A percentile compares a stretch with the other conserved stretches of the same genome.
These are phyloP conservation scores for Chrysogorgia sp. DNA, from an alignment of 92 coral and sea anemone genomes.

Conservation along the genomic window DNA sequence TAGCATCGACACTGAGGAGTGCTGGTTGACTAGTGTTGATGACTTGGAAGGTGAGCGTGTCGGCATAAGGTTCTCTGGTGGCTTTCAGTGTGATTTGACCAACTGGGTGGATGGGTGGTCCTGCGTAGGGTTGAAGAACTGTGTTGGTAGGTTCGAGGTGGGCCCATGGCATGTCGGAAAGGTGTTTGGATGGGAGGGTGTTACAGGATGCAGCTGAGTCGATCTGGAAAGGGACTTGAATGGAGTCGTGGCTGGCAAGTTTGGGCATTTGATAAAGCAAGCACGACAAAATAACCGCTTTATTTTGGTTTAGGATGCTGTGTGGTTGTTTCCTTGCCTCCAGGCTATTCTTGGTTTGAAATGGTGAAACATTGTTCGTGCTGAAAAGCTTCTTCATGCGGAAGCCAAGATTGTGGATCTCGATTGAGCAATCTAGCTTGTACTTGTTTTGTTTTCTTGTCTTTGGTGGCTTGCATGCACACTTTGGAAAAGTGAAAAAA, in stretches of 20 bases:
- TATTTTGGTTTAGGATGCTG: slow-evolving; percentile 4
- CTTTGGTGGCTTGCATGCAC: slow-evolving; percentile 50
- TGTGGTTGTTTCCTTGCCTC: background rate
- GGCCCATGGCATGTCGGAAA: slow-evolving; percentile 50
- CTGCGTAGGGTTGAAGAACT: slow-evolving; percentile 52
- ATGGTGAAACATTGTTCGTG: slow-evolving; percentile 47
- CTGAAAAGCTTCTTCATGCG: slow-evolving; percentile 21
- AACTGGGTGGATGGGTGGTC: slow-evolving; percentile 49
- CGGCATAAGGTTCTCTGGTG: background rate
- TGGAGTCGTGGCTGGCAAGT: slow-evolving; percentile 21
- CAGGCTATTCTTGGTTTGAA: slow-evolving; percentile 1
- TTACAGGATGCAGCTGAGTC: slow-evolving; percentile 50
- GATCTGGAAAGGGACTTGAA: slow-evolving; percentile 45
- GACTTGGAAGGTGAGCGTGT: slow-evolving; percentile 38
- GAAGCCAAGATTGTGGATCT: slow-evolving; percentile 7
- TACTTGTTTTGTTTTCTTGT: slow-evolving; percentile 32
- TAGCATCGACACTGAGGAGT: slow-evolving; percentile 44
- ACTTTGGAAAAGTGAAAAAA: slow-evolving; percentile 32
- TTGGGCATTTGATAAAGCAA: slow-evolving; percentile 39
- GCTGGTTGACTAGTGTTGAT: slow-evolving; percentile 50
- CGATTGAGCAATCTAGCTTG: slow-evolving; percentile 32
- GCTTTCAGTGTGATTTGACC: slow-evolving; percentile 45
- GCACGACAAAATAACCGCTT: slow-evolving; percentile 50
- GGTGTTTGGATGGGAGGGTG: slow-evolving; percentile 58
- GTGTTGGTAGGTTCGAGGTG: slow-evolving; percentile 20